Percentiles rank a stretch among this genome's conserved stretches.
phyloP scores from a whole-genome alignment of 2,113 vertebrate genomes.

The Orycteropus afer region DNA sequence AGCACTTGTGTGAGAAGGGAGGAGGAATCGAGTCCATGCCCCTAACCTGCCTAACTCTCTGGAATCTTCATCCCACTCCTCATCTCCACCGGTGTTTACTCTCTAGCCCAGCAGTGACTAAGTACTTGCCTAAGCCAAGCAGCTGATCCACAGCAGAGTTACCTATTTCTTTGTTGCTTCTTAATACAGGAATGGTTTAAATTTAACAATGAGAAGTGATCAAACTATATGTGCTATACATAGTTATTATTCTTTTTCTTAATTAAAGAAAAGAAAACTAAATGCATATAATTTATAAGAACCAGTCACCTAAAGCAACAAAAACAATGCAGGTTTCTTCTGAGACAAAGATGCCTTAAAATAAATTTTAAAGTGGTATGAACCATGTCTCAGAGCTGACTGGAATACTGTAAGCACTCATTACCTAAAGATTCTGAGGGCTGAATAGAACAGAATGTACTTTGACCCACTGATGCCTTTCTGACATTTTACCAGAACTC shows the following conservation, averaged over 20 bases:
- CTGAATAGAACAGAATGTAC: not conserved
- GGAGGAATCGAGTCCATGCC: not conserved
- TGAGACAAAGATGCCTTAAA: not conserved
- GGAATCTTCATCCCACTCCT: not conserved
- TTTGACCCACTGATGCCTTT: not conserved
- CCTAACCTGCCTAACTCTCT: not conserved
- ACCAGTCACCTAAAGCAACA: not conserved
- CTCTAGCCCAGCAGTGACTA: not conserved
- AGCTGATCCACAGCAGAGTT: not conserved
- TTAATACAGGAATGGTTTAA: not conserved
- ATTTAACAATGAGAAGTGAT: not conserved
- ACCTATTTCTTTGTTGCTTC: not conserved
- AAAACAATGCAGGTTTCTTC: not conserved
- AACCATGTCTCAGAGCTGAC: not conserved
- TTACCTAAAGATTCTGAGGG: not conserved
- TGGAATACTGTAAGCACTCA: not conserved
- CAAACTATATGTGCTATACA: not conserved
- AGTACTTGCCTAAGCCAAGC: not conserved
- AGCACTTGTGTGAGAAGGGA: not conserved
- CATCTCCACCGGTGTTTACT: not conserved
- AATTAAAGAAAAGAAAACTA: constrained; percentile 13
- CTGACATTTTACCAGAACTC: not conserved
- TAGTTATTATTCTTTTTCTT: not conserved
- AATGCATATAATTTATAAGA: not conserved
- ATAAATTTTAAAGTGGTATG: not conserved